phyloP scores from a whole-genome alignment of 1,140 invertebrate species.

The Tetraneura akinire region DNA sequence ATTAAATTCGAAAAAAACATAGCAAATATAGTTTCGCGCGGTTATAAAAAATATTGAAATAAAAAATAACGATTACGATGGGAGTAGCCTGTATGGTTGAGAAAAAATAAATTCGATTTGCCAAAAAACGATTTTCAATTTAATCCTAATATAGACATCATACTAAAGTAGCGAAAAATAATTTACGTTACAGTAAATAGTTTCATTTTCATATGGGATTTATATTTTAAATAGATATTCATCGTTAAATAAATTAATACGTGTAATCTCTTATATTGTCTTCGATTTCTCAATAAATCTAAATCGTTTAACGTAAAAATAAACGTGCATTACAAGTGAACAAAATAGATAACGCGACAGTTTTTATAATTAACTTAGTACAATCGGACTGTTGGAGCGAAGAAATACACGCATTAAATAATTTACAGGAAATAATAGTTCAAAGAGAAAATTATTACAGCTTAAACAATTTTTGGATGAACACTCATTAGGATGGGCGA shows the following conservation, averaged over 20 bases:
- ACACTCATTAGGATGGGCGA: slow-evolving; percentile 50
- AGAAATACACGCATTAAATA: neutral
- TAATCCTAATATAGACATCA: too few relatives aligned
- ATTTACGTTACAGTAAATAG: too few relatives aligned
- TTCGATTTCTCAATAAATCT: neutral
- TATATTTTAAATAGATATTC: neutral
- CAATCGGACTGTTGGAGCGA: neutral
- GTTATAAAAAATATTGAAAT: slow-evolving; percentile 12
- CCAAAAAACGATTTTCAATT: neutral
- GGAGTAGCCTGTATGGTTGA: neutral
- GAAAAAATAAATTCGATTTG: neutral
- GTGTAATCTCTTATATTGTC: neutral
- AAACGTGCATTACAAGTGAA: neutral
- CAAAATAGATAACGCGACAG: neutral
- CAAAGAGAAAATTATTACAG: neutral
- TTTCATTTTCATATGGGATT: neutral
- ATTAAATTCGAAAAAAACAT: too few relatives aligned
- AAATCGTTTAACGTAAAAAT: neutral
- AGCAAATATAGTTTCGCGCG: slow-evolving; percentile 56
- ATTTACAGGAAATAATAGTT: neutral
- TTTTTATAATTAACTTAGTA: neutral
- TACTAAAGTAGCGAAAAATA: neutral
- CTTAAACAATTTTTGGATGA: slow-evolving; percentile 52
- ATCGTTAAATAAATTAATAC: neutral
- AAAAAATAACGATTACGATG: slow-evolving; percentile 19